Percentiles rank a stretch among this genome's conserved stretches.
Conservation (phyloP, 2,888 invertebrate genomes). For the Escarpia spicata region DNA sequence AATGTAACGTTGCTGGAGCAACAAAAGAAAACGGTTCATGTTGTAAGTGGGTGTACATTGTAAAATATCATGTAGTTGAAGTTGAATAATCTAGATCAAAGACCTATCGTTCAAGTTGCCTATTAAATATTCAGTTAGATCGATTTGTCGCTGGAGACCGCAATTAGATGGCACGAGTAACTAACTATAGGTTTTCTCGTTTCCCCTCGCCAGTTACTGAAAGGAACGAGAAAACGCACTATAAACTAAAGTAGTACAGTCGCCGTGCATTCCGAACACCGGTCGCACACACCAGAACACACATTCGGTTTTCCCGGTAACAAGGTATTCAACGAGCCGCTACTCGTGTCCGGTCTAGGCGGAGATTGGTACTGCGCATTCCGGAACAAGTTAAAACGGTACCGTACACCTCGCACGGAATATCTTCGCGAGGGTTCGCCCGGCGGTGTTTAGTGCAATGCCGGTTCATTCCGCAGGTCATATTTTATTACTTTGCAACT, state of each 20-base stretch:
- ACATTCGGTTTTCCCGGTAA: background rate
- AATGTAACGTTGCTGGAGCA: background rate
- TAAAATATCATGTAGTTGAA: background rate
- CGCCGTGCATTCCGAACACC: background rate
- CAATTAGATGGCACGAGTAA: no score
- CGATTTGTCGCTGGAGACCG: no score
- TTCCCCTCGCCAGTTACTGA: background rate
- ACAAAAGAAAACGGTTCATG: background rate
- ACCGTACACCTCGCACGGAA: background rate
- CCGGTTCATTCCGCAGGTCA: no score
- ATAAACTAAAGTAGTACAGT: background rate
- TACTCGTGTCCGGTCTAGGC: background rate
- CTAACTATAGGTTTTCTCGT: background rate
- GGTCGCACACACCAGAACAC: background rate
- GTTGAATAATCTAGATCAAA: background rate
- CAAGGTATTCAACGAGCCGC: background rate
- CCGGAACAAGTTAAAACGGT: background rate
- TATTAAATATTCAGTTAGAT: background rate
- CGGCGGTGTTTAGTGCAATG: background rate
- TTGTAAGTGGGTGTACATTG: background rate
- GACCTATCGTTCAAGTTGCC: background rate
- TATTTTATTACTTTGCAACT: no score
- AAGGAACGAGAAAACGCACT: slow-evolving; percentile 1
- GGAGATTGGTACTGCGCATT: background rate
- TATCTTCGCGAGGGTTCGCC: background rate